These are phyloP conservation scores for Notolepis coatsorum DNA, from an alignment of 2,797 vertebrate genomes.

Conservation along the genomic window DNA sequence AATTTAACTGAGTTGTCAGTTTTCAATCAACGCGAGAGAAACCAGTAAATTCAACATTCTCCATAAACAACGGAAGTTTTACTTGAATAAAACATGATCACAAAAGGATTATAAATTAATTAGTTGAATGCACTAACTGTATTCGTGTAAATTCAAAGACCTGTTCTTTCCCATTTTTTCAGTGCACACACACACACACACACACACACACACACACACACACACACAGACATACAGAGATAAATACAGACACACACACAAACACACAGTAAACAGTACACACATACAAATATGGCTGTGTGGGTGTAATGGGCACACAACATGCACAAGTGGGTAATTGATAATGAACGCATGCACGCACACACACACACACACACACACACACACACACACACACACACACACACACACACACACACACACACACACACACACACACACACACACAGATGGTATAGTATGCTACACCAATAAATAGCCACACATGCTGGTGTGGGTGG, in stretches of 20 bases:
- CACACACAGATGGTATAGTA: neutral
- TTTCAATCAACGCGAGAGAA: too few species aligned
- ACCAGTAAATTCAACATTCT: too few species aligned
- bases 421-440: neutral
- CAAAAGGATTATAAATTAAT: too few species aligned
- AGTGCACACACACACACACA: neutral
- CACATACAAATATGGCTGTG: neutral
- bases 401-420: neutral
- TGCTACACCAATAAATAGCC: neutral
- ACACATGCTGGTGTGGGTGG: neutral
- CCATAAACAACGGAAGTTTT: too few species aligned
- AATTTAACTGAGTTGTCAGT: too few species aligned
- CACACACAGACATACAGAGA: neutral
- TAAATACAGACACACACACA: neutral
- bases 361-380: constrained; percentile 1
- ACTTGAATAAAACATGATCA: too few species aligned
- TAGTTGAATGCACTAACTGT: too few species aligned
- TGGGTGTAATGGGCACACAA: too few species aligned
- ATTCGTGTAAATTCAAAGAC: too few species aligned
- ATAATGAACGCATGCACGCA: neutral
- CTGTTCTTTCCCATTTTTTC: neutral
- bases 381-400: neutral
- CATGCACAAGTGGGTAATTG: too few species aligned
- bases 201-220: constrained; percentile 4
- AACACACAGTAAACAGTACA: neutral